phyloP scores from a whole-genome alignment of 1,140 invertebrate genomes.

The Vanessa tameamea region DNA sequence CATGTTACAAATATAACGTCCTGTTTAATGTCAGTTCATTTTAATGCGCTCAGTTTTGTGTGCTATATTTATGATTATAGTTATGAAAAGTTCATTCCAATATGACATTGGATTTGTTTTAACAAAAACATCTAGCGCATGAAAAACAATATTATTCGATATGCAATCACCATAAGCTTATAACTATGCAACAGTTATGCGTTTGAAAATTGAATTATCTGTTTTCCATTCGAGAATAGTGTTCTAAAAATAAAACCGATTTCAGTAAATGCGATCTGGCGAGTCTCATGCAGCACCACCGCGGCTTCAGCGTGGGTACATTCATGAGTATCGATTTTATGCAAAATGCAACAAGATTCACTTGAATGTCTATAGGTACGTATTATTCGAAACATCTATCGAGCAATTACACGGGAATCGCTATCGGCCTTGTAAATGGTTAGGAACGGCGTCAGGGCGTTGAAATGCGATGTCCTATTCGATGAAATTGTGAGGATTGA shows the following conservation, averaged over 20 bases:
- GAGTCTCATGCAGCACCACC: slow-evolving; percentile 60
- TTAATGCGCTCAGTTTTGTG: slow-evolving; percentile 8
- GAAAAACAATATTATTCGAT: slow-evolving; percentile 18
- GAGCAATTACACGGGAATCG: slow-evolving; percentile 67
- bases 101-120: neutral
- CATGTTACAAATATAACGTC: slow-evolving; percentile 14
- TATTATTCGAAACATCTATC: slow-evolving; percentile 64
- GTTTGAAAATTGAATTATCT: slow-evolving; percentile 52
- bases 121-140: neutral
- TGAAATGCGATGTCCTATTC: slow-evolving; percentile 51
- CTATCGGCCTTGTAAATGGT: slow-evolving; percentile 64
- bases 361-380: slow-evolving; percentile 63
- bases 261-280: slow-evolving; percentile 62
- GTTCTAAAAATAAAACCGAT: slow-evolving; percentile 67
- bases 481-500: slow-evolving; percentile 54
- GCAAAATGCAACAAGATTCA: slow-evolving; percentile 80
- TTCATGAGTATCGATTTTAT: slow-evolving; percentile 80
- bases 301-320: slow-evolving; percentile 60
- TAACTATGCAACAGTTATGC: slow-evolving; percentile 34
- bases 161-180: slow-evolving; percentile 33
- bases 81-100: neutral
- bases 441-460: slow-evolving; percentile 45
- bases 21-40: slow-evolving; percentile 16
- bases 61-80: neutral
- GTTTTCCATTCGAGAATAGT: slow-evolving; percentile 50